Base-by-base conservation (phyloP, 92 coral and sea anemone species). In the Actinostola sp. region DNA sequence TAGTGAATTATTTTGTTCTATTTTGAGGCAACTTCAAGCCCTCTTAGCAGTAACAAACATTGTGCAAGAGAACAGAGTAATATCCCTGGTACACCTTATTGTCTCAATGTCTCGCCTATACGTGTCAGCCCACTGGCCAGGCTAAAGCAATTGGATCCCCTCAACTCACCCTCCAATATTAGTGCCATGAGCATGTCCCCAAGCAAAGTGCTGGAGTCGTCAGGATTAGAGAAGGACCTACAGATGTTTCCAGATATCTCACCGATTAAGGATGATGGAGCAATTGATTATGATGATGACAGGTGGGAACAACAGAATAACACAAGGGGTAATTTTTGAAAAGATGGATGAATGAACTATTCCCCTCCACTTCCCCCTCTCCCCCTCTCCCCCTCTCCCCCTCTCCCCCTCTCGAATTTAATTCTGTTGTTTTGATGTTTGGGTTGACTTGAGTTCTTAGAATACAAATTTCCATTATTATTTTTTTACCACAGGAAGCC, bases 91-190 rank as follows among this genome's bases (percentile, higher is more conserved):
- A 60, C 88, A 2, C 64, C 84, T 42, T 91, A n/a, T n/a, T n/a
- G 93, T 63, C 98, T 93, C 31, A 91, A 88, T 24, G 83, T 93
- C 12, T 93, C 98, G 2, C 98, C 98, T 15, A 93, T 93, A 1
- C 29, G 23, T 17, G 25, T 30, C 32, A 71, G 55, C 23, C 77
- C 77, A 35, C 26, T 43, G 8, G 56, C 55, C 19, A 71, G 24
- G 17, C 55, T 42, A 6, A 73, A 59, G 31, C 20, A 25, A 16
- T 21, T 54, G 6, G 5, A 45, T 3, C 16, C 39, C 2, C 36
- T 27, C 10, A 38, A 49, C 43, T 70, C 63, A 3, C 80, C 61
- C 30, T 64, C 75, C n/a, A 29, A 42, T 12, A 12, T 75, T 16
- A 84, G 81, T 41, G 77, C 92, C 3, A 67, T 83, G 76, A 71